Base-by-base conservation (phyloP, 2,888 invertebrate species). In the Exocentrus adspersus region DNA sequence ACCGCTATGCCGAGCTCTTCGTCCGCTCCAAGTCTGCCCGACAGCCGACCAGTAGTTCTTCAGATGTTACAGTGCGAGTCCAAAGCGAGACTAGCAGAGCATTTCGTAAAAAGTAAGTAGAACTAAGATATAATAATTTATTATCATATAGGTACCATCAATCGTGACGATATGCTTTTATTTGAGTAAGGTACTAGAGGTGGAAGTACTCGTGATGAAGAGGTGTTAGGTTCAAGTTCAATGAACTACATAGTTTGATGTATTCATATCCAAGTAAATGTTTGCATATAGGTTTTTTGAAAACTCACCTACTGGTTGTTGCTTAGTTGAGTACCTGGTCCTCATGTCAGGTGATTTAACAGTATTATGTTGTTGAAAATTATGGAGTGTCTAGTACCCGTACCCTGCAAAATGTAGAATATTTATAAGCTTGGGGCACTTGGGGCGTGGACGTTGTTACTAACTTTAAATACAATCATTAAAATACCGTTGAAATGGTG, bases 1-100 rank as follows among this genome's bases (percentile, higher is more conserved):
- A 80, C 81, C 82, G 81, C 81, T 82, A 82, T 78, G 73, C 76
- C 74, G 76, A 78, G 75, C 73, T 75, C 73, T 72, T 73, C 76
- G 76, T 74, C 77, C 65, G 70, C 72, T 73, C 75, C 66, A 72
- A 72, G 75, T 74, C 72, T 75, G 75, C 60, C 65, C 60, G 67
- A 67, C 61, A 71, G 73, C 70, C 75, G 72, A 76, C 68, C 79
- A 80, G 81, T 79, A 79, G 79, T 82, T 80, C 81, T 80, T 80
- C 80, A 74, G 78, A 78, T 78, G 77, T 79, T 78, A 76, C 74
- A 78, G 79, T 78, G 80, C 72, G 69, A 72, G 73, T 77, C 73
- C 73, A 75, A 72, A 70, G 65, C 62, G 64, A 63, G 56, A 51
- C 60, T 28, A 20, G 51, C 52, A 28, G 57, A 68, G 41, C 56